Percentiles rank a stretch among this genome's conserved stretches.
Evolutionary conservation across 2,113 vertebrate genomes (phyloP).

Genomic region (Anthoscopus minutus): DNA sequence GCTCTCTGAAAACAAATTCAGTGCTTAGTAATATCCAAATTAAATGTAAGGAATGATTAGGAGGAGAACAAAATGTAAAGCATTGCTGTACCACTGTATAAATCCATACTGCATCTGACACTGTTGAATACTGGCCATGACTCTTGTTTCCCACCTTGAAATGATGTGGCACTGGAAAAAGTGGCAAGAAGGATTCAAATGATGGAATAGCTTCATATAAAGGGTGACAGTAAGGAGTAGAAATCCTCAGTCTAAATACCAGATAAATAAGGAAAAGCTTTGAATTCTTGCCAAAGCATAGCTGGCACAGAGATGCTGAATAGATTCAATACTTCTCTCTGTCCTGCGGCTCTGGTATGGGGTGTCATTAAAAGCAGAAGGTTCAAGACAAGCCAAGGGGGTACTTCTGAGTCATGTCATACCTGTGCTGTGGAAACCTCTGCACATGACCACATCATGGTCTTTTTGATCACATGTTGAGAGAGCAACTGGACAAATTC

Average conservation of each 20-base stretch:
- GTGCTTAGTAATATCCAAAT: background rate
- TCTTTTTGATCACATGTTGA: background rate
- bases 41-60: background rate
- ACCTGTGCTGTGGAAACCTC: background rate
- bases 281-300: background rate
- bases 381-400: background rate
- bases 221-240: background rate
- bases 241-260: background rate
- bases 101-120: background rate
- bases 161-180: background rate
- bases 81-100: background rate
- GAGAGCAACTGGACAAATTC: background rate
- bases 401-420: background rate
- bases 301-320: background rate
- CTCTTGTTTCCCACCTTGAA: background rate
- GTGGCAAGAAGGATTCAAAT: background rate
- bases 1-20: background rate
- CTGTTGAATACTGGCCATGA: rapidly evolving
- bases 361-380: background rate
- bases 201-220: background rate
- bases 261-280: background rate
- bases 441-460: background rate
- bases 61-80: background rate
- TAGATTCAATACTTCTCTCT: background rate
- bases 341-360: rapidly evolving